Conservation (phyloP, 1,140 invertebrate genomes). For the Meloidogyne hapla region DNA sequence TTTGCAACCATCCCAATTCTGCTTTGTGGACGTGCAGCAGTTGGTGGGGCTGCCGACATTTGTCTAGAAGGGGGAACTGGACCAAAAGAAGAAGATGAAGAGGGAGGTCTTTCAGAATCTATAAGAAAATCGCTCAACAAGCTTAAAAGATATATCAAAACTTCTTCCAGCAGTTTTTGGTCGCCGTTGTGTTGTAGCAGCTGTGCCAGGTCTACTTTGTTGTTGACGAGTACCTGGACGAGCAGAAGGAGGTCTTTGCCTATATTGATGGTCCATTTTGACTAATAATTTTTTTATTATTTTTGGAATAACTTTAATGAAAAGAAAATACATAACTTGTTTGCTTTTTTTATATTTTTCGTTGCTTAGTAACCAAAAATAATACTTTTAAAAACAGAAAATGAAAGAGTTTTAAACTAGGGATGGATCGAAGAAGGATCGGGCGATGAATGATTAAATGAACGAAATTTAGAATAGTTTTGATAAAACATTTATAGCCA, state of each 20-base stretch:
- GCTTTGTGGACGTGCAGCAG: constrained; percentile 8
- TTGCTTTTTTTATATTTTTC: too few species aligned
- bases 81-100: constrained; percentile 5
- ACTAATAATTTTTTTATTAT: neutral
- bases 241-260: constrained; percentile 30
- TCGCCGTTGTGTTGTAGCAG: constrained; percentile 7
- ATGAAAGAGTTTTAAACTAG: too few species aligned
- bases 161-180: constrained; percentile 46
- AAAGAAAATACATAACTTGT: too few species aligned
- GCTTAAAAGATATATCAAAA: neutral
- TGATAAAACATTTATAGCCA: too few species aligned
- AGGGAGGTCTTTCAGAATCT: constrained; percentile 37
- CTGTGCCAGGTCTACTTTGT: constrained; percentile 31
- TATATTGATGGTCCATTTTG: constrained; percentile 18
- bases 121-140: neutral
- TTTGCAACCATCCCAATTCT: constrained; percentile 21
- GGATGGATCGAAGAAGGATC: too few species aligned
- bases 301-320: too few species aligned
- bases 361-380: too few species aligned
- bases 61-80: neutral
- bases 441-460: too few species aligned
- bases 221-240: constrained; percentile 30
- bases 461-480: too few species aligned
- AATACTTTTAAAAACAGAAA: too few species aligned
- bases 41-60: neutral